These are phyloP conservation scores for Alces alces DNA, from an alignment of 2,113 vertebrate species.

Conservation along the genomic window DNA sequence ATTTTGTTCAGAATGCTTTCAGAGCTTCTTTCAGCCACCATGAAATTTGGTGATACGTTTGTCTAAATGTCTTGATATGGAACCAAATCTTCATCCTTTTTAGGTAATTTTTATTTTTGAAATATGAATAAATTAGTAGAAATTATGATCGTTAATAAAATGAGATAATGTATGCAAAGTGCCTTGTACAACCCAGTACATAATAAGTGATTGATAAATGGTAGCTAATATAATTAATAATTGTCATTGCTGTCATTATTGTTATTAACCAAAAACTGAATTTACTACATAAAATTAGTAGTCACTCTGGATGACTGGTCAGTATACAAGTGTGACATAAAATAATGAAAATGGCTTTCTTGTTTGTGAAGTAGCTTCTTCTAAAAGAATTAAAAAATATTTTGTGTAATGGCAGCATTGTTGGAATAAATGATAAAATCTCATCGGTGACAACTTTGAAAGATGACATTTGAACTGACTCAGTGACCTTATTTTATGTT, in stretches of 20 bases:
- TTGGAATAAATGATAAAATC: constrained; percentile 18
- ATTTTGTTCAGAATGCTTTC: not conserved
- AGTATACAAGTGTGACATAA: not conserved
- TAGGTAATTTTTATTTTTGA: constrained; percentile 32
- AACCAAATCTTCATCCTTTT: not conserved
- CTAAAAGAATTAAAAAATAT: not conserved
- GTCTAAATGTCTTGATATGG: not conserved
- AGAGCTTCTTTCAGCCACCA: not conserved
- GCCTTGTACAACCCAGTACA: not conserved
- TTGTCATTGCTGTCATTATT: not conserved
- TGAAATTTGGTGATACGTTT: not conserved
- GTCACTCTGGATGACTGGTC: not conserved
- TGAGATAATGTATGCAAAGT: not conserved
- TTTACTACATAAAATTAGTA: not conserved
- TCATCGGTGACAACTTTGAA: not conserved
- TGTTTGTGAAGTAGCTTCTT: not conserved
- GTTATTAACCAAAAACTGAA: not conserved
- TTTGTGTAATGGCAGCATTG: not conserved
- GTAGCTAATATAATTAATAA: not conserved
- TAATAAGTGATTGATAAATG: not conserved
- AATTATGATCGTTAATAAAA: not conserved
- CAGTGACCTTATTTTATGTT: not conserved
- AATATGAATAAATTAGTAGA: constrained; percentile 7
- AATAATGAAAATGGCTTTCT: not conserved
- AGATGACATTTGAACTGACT: constrained; percentile 6